Evolutionary conservation across 1,140 invertebrate genomes (phyloP).

Genomic region (Bilobella aurantiaca): DNA sequence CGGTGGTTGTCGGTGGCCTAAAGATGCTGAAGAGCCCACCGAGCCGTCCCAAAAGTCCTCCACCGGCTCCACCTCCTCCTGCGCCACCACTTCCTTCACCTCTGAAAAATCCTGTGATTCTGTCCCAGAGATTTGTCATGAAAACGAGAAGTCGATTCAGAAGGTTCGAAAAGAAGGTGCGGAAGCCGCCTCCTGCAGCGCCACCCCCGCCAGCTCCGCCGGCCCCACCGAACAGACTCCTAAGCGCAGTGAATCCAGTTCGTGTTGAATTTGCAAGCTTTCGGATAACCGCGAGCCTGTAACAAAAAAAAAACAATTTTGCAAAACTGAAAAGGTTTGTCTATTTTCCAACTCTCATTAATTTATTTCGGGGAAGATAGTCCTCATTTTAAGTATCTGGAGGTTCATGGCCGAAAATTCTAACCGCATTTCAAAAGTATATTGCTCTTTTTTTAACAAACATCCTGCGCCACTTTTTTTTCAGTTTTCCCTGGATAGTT

Average conservation of each 20-base stretch:
- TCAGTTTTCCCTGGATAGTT: background rate
- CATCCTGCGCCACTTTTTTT: background rate
- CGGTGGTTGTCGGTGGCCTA: background rate
- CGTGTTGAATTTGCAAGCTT: constrained; percentile 1
- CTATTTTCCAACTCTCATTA: background rate
- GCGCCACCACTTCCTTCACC: background rate
- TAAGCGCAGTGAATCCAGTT: background rate
- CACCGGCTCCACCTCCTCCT: background rate
- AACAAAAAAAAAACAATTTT: background rate
- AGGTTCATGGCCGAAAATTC: background rate
- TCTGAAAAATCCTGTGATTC: constrained; percentile 1
- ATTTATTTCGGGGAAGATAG: background rate
- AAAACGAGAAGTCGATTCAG: background rate
- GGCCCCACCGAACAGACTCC: background rate
- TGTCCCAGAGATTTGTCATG: background rate
- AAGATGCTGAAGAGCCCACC: constrained; percentile 2
- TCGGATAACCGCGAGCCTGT: background rate
- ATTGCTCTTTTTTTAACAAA: background rate
- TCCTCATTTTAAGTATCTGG: background rate
- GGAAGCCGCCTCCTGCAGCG: background rate
- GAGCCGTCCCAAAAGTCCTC: background rate
- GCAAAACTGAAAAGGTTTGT: background rate
- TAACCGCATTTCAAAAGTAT: background rate
- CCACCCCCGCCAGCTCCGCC: background rate
- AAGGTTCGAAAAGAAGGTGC: background rate